phyloP scores from a whole-genome alignment of 1,140 invertebrate genomes.

The Platorchestia sp. region DNA sequence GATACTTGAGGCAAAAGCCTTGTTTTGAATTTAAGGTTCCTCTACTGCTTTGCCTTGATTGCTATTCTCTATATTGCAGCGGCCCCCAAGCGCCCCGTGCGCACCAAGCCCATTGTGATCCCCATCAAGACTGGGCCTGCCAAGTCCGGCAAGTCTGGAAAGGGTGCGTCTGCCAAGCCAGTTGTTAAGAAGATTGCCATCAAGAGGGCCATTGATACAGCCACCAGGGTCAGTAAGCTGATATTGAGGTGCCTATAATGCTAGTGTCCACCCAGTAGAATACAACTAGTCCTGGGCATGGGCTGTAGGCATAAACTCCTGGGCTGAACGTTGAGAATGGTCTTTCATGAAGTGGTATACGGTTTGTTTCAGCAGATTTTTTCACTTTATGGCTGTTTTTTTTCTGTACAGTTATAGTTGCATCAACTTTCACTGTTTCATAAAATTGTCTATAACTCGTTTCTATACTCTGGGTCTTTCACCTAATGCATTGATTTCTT shows the following conservation, averaged over 20 bases:
- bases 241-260: background rate
- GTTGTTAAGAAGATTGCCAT: background rate
- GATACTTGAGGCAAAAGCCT: too few species aligned
- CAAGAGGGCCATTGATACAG: conserved; percentile 17
- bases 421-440: too few species aligned
- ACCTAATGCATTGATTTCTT: too few species aligned
- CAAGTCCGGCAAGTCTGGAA: conserved; percentile 28
- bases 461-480: too few species aligned
- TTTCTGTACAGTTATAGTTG: background rate
- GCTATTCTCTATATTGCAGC: background rate
- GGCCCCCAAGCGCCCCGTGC: background rate
- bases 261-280: background rate
- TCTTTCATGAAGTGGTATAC: background rate
- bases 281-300: background rate
- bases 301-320: background rate
- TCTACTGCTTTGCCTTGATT: too few species aligned
- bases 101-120: background rate
- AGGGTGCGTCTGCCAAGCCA: conserved; percentile 8
- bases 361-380: background rate
- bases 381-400: background rate
- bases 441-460: too few species aligned
- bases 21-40: too few species aligned
- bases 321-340: background rate
- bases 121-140: background rate
- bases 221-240: background rate